phyloP scores from a whole-genome alignment of 2,113 vertebrate genomes.

The Planiliza haematocheilus region DNA sequence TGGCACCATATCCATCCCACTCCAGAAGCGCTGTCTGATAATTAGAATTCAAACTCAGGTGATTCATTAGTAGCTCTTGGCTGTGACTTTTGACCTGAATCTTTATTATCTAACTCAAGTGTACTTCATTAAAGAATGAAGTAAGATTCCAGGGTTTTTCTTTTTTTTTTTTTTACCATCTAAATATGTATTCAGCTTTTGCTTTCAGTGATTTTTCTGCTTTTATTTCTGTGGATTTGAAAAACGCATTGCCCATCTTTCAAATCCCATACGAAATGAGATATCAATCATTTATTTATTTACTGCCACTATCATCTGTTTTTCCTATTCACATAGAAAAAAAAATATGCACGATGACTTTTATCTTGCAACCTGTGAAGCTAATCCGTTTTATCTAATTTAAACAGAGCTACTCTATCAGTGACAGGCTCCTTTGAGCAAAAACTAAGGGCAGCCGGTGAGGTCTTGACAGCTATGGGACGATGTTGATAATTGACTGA shows the following conservation, averaged over 20 bases:
- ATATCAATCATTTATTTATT: constrained; percentile 31
- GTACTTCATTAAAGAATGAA: constrained; percentile 49
- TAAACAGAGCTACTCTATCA: constrained; percentile 36
- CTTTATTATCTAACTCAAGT: constrained; percentile 54
- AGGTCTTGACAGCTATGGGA: constrained; percentile 23
- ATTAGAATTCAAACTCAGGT: constrained; percentile 79
- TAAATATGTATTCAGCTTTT: constrained; percentile 1
- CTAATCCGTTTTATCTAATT: constrained; percentile 49
- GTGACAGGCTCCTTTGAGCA: constrained; percentile 15
- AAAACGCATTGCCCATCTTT: neutral
- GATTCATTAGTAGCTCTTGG: constrained; percentile 74
- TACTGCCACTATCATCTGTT: constrained; percentile 26
- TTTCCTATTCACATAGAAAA: constrained; percentile 13
- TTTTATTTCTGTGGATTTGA: constrained; percentile 17
- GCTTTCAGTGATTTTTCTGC: neutral
- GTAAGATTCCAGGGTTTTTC: neutral
- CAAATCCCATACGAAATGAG: constrained; percentile 3
- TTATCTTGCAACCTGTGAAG: constrained; percentile 33
- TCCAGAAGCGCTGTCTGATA: constrained; percentile 76
- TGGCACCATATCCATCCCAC: constrained; percentile 76
- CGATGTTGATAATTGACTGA: constrained; percentile 35
- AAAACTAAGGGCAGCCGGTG: constrained; percentile 1
- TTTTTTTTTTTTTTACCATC: neutral
- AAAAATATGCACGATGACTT: constrained; percentile 34
- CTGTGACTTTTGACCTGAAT: constrained; percentile 66